Evolutionary conservation across 1,140 invertebrate species (phyloP).

Genomic region (Solenopsis invicta): DNA sequence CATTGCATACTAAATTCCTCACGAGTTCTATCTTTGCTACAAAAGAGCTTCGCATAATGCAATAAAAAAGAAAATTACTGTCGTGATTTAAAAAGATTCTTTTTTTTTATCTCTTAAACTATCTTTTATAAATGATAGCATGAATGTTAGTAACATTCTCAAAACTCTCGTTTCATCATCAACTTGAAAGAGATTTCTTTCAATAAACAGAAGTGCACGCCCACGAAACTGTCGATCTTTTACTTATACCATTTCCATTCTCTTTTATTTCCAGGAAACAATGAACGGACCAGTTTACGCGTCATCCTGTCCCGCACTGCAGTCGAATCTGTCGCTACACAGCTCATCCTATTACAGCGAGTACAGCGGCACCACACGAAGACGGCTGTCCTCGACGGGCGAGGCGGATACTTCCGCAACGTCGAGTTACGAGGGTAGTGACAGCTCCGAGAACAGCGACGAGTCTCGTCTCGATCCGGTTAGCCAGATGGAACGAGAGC

Average conservation of each 20-base stretch:
- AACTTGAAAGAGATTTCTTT: neutral
- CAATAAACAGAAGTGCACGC: neutral
- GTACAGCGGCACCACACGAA: constrained; percentile 80
- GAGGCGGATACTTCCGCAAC: constrained; percentile 87
- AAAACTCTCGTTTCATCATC: too few species aligned
- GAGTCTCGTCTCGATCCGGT: constrained; percentile 85
- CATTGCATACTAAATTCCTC: neutral
- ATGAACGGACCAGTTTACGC: constrained; percentile 82
- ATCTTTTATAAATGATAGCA: too few species aligned
- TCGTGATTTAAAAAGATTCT: neutral
- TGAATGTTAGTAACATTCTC: neutral
- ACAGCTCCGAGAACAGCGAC: constrained; percentile 85
- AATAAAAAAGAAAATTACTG: neutral
- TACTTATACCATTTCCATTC: neutral
- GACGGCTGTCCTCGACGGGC: constrained; percentile 85
- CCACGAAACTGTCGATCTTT: neutral
- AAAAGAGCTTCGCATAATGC: neutral
- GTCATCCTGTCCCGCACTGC: constrained; percentile 80
- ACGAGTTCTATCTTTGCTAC: neutral
- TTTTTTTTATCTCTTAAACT: too few species aligned
- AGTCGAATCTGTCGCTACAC: constrained; percentile 82
- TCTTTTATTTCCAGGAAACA: constrained; percentile 64
- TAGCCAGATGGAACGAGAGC: constrained; percentile 91
- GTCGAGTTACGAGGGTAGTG: constrained; percentile 85
- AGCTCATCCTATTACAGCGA: constrained; percentile 83